These are phyloP conservation scores for Drosophila putrida DNA, from an alignment of 2,888 invertebrate species.

Conservation along the genomic window DNA sequence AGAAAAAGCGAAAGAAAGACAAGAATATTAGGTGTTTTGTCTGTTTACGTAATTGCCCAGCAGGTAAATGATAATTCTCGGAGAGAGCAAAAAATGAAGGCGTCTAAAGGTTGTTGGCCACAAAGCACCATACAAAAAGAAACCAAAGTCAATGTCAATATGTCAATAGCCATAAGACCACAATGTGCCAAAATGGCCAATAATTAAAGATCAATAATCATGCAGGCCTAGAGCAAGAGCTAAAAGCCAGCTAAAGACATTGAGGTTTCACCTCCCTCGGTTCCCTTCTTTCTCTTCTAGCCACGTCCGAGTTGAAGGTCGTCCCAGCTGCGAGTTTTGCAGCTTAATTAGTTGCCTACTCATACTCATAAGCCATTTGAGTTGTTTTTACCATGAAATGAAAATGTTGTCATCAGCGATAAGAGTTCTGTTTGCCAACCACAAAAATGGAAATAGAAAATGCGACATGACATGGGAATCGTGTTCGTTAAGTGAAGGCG, in stretches of 20 bases:
- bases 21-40: conserved; percentile 10
- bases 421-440: conserved; percentile 27
- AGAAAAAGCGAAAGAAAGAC: conserved; percentile 6
- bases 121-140: background rate
- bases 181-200: conserved; percentile 22
- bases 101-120: conserved; percentile 56
- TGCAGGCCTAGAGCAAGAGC: conserved; percentile 1
- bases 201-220: conserved; percentile 67
- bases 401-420: conserved; percentile 52
- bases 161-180: conserved; percentile 51
- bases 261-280: no score
- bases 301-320: conserved; percentile 40
- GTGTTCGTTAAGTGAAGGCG: conserved; percentile 33
- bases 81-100: conserved; percentile 2
- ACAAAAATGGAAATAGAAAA: conserved; percentile 29
- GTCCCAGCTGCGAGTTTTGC: conserved; percentile 4
- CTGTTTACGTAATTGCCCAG: conserved; percentile 42
- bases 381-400: conserved; percentile 21
- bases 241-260: background rate
- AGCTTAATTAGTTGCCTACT: conserved; percentile 32
- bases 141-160: conserved; percentile 60
- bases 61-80: conserved; percentile 27
- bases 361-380: conserved; percentile 18
- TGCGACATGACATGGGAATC: conserved; percentile 16
- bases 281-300: background rate